Conservation (phyloP, 2,888 invertebrate genomes). For the Drosophila falleni region DNA sequence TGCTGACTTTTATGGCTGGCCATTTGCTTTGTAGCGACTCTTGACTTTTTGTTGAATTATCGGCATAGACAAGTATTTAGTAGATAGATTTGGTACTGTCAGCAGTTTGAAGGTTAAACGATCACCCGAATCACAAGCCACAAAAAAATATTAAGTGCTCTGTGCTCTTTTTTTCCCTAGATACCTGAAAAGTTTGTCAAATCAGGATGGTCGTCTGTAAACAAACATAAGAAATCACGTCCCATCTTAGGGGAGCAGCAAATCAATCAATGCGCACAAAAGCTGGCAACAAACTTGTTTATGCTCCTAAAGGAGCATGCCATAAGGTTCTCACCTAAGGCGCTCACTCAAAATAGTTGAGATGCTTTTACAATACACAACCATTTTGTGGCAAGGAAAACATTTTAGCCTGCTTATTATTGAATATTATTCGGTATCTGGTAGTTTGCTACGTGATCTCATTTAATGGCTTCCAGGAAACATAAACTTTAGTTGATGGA, state of each 20-base stretch:
- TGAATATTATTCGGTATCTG: constrained; percentile 55
- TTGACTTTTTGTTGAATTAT: constrained; percentile 65
- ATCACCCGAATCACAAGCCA: constrained; percentile 15
- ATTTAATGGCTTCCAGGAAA: constrained; percentile 44
- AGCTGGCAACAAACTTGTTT: constrained; percentile 19
- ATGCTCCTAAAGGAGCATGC: constrained; percentile 9
- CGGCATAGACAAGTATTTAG: constrained; percentile 50
- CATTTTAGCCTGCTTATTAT: constrained; percentile 49
- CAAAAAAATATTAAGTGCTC: constrained; percentile 45
- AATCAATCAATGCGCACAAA: constrained; percentile 55
- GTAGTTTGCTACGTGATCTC: constrained; percentile 40
- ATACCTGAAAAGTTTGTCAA: constrained; percentile 32
- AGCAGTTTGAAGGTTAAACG: constrained; percentile 60
- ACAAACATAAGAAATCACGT: constrained; percentile 34
- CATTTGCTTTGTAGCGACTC: constrained; percentile 23
- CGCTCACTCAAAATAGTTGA: constrained; percentile 33
- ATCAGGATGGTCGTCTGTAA: constrained; percentile 23
- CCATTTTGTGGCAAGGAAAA: not conserved
- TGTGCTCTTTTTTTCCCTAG: constrained; percentile 22
- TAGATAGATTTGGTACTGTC: constrained; percentile 49
- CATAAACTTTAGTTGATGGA: constrained; percentile 21
- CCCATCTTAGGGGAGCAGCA: constrained; percentile 15
- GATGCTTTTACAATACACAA: constrained; percentile 16
- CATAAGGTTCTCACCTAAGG: constrained; percentile 40
- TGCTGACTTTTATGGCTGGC: constrained; percentile 47